A percentile compares a stretch with the other conserved stretches of the same genome.
Conservation (phyloP, 2,888 invertebrate genomes). For the Cephus sareptanus region DNA sequence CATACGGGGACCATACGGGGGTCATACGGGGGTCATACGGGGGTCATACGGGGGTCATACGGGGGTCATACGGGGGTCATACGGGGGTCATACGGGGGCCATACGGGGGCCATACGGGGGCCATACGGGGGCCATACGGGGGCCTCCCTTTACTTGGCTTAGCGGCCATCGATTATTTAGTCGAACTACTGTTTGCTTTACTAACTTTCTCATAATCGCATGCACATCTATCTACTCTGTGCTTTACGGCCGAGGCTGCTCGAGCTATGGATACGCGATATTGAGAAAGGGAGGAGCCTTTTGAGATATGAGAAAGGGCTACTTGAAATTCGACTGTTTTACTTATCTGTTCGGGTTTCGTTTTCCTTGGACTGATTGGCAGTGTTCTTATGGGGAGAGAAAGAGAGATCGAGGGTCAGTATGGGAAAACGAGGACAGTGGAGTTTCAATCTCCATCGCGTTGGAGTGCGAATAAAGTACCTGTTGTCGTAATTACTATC, state of each 20-base stretch:
- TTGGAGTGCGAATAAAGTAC: not conserved
- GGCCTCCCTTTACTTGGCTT: not conserved
- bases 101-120: too few relatives aligned
- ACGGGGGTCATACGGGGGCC: not conserved
- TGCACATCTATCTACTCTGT: not conserved
- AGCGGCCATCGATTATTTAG: not conserved
- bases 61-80: too few relatives aligned
- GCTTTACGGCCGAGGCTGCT: not conserved
- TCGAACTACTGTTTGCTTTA: not conserved
- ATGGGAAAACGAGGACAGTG: not conserved
- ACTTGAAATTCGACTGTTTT: not conserved
- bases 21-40: too few relatives aligned
- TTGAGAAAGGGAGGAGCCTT: not conserved
- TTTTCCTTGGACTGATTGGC: not conserved
- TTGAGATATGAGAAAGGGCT: not conserved
- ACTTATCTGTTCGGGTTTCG: not conserved
- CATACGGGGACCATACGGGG: too few relatives aligned
- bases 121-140: too few relatives aligned
- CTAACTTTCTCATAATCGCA: not conserved
- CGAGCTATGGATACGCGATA: not conserved
- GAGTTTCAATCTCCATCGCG: not conserved
- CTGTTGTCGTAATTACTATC: not conserved
- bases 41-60: too few relatives aligned
- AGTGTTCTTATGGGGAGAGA: not conserved
- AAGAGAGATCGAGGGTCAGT: not conserved